These are phyloP conservation scores for Carettochelys insculpta DNA, from an alignment of 2,113 vertebrate genomes.

Conservation along the genomic window DNA sequence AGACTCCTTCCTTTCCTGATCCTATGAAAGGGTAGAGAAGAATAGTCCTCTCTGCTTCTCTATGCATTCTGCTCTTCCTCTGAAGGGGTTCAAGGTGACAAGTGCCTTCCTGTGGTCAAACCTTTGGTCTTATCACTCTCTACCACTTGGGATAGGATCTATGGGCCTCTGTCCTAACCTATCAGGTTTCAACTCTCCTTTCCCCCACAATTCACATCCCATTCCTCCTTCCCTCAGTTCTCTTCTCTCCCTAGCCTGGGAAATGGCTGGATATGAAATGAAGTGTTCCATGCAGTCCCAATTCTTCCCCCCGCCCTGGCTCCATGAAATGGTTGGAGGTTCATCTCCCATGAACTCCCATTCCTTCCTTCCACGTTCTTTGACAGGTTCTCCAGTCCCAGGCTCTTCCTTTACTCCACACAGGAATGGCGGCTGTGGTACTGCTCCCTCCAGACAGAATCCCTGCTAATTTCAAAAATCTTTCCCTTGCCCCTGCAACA, in stretches of 20 bases:
- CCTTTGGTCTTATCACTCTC: neutral
- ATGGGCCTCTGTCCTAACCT: neutral
- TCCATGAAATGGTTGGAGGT: neutral
- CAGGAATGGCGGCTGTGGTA: neutral
- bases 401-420: neutral
- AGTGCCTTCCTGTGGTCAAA: neutral
- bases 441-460: neutral
- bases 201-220: neutral
- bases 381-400: neutral
- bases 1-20: neutral
- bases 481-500: neutral
- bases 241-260: neutral
- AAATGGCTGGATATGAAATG: neutral
- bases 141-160: neutral
- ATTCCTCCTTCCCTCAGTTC: neutral
- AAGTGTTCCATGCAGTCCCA: neutral
- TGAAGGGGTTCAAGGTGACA: neutral
- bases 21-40: neutral
- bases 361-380: rapidly evolving
- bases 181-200: neutral
- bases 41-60: neutral
- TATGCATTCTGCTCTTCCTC: neutral
- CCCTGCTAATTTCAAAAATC: neutral
- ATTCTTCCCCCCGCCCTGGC: neutral
- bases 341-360: neutral